phyloP scores from a whole-genome alignment of 2,797 vertebrate genomes.

The Scolopax rusticola region DNA sequence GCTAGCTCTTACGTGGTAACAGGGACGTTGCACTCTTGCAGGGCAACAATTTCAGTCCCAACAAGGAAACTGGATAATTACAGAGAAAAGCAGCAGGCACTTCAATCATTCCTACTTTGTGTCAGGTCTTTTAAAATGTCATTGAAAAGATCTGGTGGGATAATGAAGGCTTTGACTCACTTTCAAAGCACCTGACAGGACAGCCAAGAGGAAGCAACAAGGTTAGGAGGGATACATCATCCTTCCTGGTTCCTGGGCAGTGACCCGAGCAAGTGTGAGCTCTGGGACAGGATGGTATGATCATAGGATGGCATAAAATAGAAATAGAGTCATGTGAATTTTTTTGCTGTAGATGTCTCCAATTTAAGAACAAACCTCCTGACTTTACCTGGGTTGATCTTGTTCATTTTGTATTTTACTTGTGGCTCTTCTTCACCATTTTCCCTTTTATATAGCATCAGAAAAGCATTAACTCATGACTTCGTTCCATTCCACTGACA shows the following conservation, averaged over 20 bases:
- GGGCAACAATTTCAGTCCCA: conserved; percentile 43
- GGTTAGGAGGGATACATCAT: neutral
- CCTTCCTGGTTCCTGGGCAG: conserved; percentile 36
- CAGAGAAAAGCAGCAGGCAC: conserved; percentile 26
- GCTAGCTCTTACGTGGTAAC: neutral
- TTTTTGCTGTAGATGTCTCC: neutral
- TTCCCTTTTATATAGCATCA: conserved; percentile 48
- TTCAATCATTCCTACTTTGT: neutral
- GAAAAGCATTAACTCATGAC: conserved; percentile 46
- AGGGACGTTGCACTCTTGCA: neutral
- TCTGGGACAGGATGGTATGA: neutral
- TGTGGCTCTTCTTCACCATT: conserved; percentile 46
- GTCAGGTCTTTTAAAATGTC: conserved; percentile 48
- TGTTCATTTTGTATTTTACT: conserved; percentile 46
- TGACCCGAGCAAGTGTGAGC: neutral
- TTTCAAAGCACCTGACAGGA: conserved; percentile 35
- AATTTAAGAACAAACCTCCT: neutral
- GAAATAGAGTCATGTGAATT: neutral
- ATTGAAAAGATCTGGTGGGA: conserved; percentile 24
- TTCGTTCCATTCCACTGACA: conserved; percentile 33
- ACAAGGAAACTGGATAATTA: conserved; percentile 28
- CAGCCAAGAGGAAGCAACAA: conserved; percentile 16
- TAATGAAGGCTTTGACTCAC: conserved; percentile 24
- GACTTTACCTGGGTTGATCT: neutral
- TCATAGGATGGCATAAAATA: conserved; percentile 12